Base-by-base conservation (phyloP, 2,113 vertebrate species). In the Festucalex cinctus region DNA sequence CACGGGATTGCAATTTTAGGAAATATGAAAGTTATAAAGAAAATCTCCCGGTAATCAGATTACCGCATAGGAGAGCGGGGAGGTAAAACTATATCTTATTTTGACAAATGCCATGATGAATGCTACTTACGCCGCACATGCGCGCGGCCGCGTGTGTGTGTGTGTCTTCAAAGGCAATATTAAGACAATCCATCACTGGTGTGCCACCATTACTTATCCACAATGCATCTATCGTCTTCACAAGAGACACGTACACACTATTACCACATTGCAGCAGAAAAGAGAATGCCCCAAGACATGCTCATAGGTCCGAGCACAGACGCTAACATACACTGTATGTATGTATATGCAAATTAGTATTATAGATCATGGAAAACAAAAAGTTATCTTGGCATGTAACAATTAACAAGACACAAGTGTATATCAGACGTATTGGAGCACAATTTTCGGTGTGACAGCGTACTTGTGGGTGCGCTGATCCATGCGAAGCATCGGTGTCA, bases 151-250 rank as follows among this genome's bases (percentile, higher is more conserved):
- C 17, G 37, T 2, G 37, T 32, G 16, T 9, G 76, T 81, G 79
- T 75, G 81, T 68, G 72, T 61, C 80, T 86, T 74, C 66, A 74
- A 57, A 74, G 82, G 78, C 64, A 69, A 79, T 88, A 90, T 90
- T 88, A 87, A 85, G 72, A 74, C 84, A 71, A 88, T 88, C 86
- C 86, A 88, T 90, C 88, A 88, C 82, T 71, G 70, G 46, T 2
- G 66, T 76, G 83, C 85, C 82, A 77, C 51, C 73, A 74, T 79
- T 71, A 75, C 84, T 85, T 80, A 85, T 70, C 70, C 78, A 76
- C 60, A 69, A 86, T 75, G 80, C 83, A 83, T 86, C 86, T 70
- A 74, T 80, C 76, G 46, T 49, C 71, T 74, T 62, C 71, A 58
- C 39, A 70, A 68, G 68, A 63, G 57, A 70, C 66, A 74, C 49